These are phyloP conservation scores for Enteromius thamalakanensis DNA, from an alignment of 2,797 vertebrate genomes.

Conservation along the genomic window DNA sequence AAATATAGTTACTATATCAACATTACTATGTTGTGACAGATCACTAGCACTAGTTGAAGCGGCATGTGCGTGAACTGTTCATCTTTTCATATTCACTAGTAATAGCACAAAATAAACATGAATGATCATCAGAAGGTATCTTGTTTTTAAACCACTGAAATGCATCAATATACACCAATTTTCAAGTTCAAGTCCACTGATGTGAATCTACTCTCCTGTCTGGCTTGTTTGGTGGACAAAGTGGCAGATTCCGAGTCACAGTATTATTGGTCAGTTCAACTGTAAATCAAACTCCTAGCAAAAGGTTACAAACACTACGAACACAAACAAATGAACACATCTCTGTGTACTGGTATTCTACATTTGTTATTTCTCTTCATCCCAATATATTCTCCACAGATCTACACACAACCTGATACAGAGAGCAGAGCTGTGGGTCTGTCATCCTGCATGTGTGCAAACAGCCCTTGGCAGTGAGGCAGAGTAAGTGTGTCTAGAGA, in stretches of 20 bases:
- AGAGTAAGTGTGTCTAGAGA: not conserved
- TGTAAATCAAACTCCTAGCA: not conserved
- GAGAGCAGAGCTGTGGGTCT: slow-evolving; percentile 25
- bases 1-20: not conserved
- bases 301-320: not conserved
- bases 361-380: not conserved
- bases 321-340: not conserved
- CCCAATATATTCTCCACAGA: not conserved
- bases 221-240: not conserved
- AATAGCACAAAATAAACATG: not conserved
- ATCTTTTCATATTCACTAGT: not conserved
- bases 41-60: not conserved
- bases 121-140: not conserved
- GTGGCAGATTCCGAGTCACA: not conserved
- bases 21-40: not conserved
- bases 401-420: slow-evolving; percentile 33
- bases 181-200: not conserved
- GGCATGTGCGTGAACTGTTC: not conserved
- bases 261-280: not conserved
- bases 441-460: slow-evolving; percentile 36
- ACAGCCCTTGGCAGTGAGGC: slow-evolving; percentile 25
- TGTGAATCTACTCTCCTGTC: not conserved
- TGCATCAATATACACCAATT: not conserved
- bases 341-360: not conserved
- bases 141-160: not conserved